Evolutionary conservation across 1,140 invertebrate genomes (phyloP), one percentile per base, ranked within the genome.

Genomic region (Drosophila virilis): DNA sequence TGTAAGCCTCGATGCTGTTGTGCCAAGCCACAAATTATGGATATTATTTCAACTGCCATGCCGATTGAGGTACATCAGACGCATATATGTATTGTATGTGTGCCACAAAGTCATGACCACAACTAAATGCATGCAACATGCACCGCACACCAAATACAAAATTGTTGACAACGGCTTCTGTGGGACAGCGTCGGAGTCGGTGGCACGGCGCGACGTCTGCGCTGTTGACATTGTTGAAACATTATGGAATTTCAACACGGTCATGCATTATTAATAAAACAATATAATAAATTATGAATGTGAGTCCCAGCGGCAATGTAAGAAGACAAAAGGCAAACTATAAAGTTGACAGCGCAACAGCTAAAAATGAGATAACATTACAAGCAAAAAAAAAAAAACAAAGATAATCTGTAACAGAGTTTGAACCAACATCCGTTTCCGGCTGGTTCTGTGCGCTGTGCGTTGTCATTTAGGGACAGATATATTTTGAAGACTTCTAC

Each of bases 171-270:
- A 17, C 13, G 22, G n/a, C 33, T 8, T 32, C n/a, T 8, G 50
- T 15, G 8, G 12, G 8, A 32, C 15, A 0, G 6, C 0, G 17
- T 12, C 10, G 5, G 51, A 3, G 43, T 45, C 10, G 12, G 15
- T 2, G 13, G 13, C 2, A 10, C 10, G 6, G 6, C 1, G 0
- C n/a, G 65, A 48, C 43, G 74, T 70, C 48, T 68, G 75, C 46
- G 65, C 65, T 66, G 61, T 51, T 72, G 82, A 75, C 78, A 86
- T 48, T 60, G 78, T 80, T 50, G 54, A 42, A 67, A 72, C 71
- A 82, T 88, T 82, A 88, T 85, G 67, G 69, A 76, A 88, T 88
- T 88, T 78, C 75, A 82, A 52, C 83, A 57, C 75, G 48, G 55
- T 55, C 50, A 68, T 88, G 82, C 79, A 82, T 82, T 86, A 86